These are phyloP conservation scores for Oscheius onirici DNA, from an alignment of 2,888 invertebrate species.

Conservation along the genomic window DNA sequence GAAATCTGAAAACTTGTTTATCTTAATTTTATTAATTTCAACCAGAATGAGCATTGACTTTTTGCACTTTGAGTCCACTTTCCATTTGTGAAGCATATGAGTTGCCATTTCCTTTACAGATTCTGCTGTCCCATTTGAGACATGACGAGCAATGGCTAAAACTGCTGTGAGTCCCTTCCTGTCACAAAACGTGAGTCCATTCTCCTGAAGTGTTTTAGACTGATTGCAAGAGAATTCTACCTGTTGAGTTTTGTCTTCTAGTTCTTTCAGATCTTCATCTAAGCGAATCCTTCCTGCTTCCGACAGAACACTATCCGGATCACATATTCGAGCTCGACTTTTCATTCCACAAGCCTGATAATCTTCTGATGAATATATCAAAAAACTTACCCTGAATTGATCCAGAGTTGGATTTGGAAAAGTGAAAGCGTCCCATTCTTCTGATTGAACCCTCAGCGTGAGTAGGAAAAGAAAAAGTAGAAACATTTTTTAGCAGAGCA, in stretches of 20 bases:
- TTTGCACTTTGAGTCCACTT: slow-evolving; percentile 65
- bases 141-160: slow-evolving; percentile 62
- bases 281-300: slow-evolving; percentile 62
- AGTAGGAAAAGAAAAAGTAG: background rate
- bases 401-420: slow-evolving; percentile 66
- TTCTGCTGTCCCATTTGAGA: slow-evolving; percentile 61
- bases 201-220: slow-evolving; percentile 40
- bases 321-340: slow-evolving; percentile 62
- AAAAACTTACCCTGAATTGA: slow-evolving; percentile 43
- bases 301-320: slow-evolving; percentile 66
- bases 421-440: slow-evolving; percentile 62
- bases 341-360: slow-evolving; percentile 48
- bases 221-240: slow-evolving; percentile 30
- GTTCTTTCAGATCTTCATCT: slow-evolving; percentile 64
- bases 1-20: slow-evolving; percentile 39
- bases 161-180: slow-evolving; percentile 68
- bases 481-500: too few relatives aligned
- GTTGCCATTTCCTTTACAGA: slow-evolving; percentile 65
- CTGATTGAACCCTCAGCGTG: slow-evolving; percentile 11
- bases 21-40: background rate
- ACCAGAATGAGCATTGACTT: slow-evolving; percentile 59
- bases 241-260: slow-evolving; percentile 63
- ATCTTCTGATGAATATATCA: background rate
- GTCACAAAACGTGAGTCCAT: slow-evolving; percentile 61
- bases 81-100: slow-evolving; percentile 63